These are phyloP conservation scores for Polypterus bichir DNA, from an alignment of 2,113 vertebrate genomes.

Conservation along the genomic window DNA sequence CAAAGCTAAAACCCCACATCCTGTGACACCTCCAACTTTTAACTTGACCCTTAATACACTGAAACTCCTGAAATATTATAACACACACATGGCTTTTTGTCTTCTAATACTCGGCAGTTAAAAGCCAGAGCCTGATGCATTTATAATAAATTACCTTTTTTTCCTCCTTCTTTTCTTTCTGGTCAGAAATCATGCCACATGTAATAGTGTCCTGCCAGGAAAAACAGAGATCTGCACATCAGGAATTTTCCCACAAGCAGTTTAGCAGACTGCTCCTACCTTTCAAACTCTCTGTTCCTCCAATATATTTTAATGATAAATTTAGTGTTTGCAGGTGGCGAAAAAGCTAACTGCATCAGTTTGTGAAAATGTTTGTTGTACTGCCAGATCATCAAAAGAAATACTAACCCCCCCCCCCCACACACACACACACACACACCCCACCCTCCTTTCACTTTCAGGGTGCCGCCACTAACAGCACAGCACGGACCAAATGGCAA, in stretches of 20 bases:
- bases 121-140: not conserved
- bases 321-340: not conserved
- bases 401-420: too few species aligned
- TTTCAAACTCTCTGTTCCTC: not conserved
- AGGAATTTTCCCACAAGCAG: not conserved
- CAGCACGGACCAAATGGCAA: too few species aligned
- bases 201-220: not conserved
- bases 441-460: too few species aligned
- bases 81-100: not conserved
- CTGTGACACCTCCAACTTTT: too few species aligned
- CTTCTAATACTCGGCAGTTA: too few species aligned
- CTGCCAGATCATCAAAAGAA: too few species aligned
- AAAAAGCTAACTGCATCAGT: too few species aligned
- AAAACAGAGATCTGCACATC: not conserved
- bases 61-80: not conserved
- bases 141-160: not conserved
- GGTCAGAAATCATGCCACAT: not conserved
- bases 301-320: not conserved
- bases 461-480: too few species aligned
- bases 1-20: too few species aligned
- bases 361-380: too few species aligned
- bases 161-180: not conserved
- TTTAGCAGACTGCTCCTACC: not conserved
- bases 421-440: too few species aligned
- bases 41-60: too few species aligned